phyloP scores from a whole-genome alignment of 1,140 invertebrate species.

The Pollicipes pollicipes region DNA sequence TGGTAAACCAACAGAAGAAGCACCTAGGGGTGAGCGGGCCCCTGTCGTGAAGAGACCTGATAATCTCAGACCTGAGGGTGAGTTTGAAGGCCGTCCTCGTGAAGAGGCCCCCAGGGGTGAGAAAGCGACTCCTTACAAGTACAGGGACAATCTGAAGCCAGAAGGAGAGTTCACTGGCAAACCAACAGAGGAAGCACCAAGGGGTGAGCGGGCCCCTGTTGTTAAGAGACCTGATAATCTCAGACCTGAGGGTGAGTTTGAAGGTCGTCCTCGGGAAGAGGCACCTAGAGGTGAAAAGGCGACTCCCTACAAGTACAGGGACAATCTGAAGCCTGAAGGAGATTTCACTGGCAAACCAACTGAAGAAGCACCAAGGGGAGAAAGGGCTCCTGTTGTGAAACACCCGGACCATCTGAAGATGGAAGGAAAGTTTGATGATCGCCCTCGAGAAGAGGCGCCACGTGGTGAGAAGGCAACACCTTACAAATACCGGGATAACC shows the following conservation, averaged over 20 bases:
- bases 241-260: slow-evolving; percentile 27
- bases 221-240: slow-evolving; percentile 29
- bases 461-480: slow-evolving; percentile 7
- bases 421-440: slow-evolving; percentile 35
- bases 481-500: slow-evolving; percentile 26
- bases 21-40: no score
- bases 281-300: slow-evolving; percentile 9
- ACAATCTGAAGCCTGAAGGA: slow-evolving; percentile 30
- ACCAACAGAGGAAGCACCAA: slow-evolving; percentile 14
- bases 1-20: no score
- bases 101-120: no score
- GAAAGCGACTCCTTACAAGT: slow-evolving; percentile 8
- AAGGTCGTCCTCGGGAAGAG: slow-evolving; percentile 9
- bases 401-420: slow-evolving; percentile 38
- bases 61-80: no score
- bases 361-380: slow-evolving; percentile 15
- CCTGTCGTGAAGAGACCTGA: no score
- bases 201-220: slow-evolving; percentile 13
- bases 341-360: slow-evolving; percentile 28
- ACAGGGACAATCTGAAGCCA: slow-evolving; percentile 29
- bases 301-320: neutral
- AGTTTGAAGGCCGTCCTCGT: no score
- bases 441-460: neutral
- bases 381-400: slow-evolving; percentile 30
- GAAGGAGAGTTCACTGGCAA: slow-evolving; percentile 35